Evolutionary conservation across 2,797 vertebrate species (phyloP), one percentile per base, ranked within the genome.

Genomic region (Acanthurus leucopareius): DNA sequence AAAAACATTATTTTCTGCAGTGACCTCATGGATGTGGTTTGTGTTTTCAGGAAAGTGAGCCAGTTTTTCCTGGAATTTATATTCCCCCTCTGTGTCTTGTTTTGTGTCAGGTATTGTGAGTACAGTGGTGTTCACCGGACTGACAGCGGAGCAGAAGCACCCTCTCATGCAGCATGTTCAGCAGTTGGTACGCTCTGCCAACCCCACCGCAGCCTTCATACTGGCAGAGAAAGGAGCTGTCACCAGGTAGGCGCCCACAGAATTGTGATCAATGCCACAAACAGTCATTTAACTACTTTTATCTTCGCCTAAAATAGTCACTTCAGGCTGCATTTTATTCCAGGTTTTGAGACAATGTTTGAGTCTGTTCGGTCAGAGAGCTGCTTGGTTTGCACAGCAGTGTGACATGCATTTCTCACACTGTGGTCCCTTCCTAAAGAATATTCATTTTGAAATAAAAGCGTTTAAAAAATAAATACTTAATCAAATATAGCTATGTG

Each of bases 161-260:
- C 97, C 97, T 0, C 94, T 97, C 71, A 92, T 97, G 4, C 85
- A 95, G 87, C 95, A 96, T 84, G 91, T 98, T 75, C 97, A 98
- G 94, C 95, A 95, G 94, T 92, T 99, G 73, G 95, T 99, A 88
- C 95, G 97, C 78, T 95, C 97, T 11, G 94, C 97, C 86, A 99
- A 98, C 82, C 97, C 97, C 62, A 91, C 89, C 0, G 94, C 96
- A 45, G 94, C 97, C 25, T 99, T 99, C 91, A 93, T 98, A 82
- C 90, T 96, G 83, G 97, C 97, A 42, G 97, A 99, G 90, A 96
- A 95, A 71, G 98, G 98, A 51, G 92, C 96, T 52, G 95, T 99
- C 62, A 97, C 95, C 20, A 97, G 98, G 98, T 99, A 93, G 93
- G 40, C 0, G 40, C 60, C 74, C 56, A 20, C 65, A 84, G 77